Base-by-base conservation (phyloP, 1,140 invertebrate genomes). In the Bathynomus jamesi region DNA sequence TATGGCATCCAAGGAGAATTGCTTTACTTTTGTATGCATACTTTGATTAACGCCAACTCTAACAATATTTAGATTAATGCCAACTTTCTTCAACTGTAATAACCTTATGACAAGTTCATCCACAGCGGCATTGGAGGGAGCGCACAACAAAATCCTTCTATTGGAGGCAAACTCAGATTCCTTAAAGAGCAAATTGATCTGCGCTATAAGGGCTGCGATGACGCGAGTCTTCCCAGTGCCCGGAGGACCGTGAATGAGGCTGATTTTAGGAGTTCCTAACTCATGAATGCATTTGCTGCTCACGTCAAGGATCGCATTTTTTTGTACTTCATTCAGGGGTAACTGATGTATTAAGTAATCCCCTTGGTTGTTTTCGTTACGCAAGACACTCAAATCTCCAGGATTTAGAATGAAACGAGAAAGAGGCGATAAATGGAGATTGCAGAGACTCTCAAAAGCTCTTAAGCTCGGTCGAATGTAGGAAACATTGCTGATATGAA, bases 51-150 rank as follows among this genome's bases (percentile, higher is more conserved):
- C 61, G 28, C 74, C 71, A 63, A 73, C 72, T 31, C 74, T 61
- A 17, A 78, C 76, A 68, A 75, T 65, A 62, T 66, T 75, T 17
- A 76, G 63, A 24, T 7, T 21, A 13, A 76, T 65, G 4, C 69
- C 71, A 65, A 68, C 71, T 40, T 74, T 61, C 11, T 61, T 31
- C 11, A 78, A 67, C 27, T 85, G 81, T 17, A 83, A 81, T 5
- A 86, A 81, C 73, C 89, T 84, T 21, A 85, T 74, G 11, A 87
- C 86, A 11, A 93, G 81, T 79, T 89, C 89, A 82, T 94, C 91
- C 21, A 93, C 85, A 1, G 91, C 91, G 5, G 88, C 88, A 83
- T 94, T 94, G 0, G 91, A 93, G 28, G 91, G 91, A 0, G 92
- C 89, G 79, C 89, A 90, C 17, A 94, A 83, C 13, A 94, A 83